A percentile compares a stretch with the other conserved stretches of the same genome.
Evolutionary conservation across 92 coral and sea anemone genomes (phyloP).

Genomic region (Zoanthus sansibaricus): DNA sequence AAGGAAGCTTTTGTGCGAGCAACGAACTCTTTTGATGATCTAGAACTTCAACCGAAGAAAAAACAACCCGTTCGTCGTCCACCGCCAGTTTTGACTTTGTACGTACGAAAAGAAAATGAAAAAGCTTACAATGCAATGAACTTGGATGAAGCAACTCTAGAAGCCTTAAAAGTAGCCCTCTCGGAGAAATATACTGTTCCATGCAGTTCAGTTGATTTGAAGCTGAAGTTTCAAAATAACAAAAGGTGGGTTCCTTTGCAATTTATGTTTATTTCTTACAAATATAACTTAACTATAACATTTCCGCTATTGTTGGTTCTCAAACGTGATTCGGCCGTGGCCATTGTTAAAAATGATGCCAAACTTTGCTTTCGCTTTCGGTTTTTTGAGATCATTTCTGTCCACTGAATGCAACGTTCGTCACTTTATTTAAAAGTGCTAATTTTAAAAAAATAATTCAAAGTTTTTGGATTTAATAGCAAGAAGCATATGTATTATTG

Average conservation of each 20-base stretch:
- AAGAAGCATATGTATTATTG: no score
- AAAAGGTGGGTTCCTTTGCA: slow-evolving; percentile 22
- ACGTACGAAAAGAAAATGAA: slow-evolving; percentile 85
- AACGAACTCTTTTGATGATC: slow-evolving; percentile 84
- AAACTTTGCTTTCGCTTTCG: neutral
- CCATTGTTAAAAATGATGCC: neutral
- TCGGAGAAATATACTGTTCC: slow-evolving; percentile 81
- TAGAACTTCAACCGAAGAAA: slow-evolving; percentile 76
- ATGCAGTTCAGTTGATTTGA: slow-evolving; percentile 59
- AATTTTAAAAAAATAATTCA: no score
- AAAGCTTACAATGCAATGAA: slow-evolving; percentile 91
- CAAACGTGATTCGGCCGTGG: neutral
- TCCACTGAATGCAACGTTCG: neutral
- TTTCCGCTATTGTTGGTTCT: neutral
- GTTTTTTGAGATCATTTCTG: neutral
- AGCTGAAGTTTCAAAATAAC: slow-evolving; percentile 11
- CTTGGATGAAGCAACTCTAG: slow-evolving; percentile 77
- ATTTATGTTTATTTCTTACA: neutral
- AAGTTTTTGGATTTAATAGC: no score
- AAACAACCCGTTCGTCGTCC: slow-evolving; percentile 88
- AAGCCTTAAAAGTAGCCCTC: slow-evolving; percentile 82
- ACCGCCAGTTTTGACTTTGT: slow-evolving; percentile 82
- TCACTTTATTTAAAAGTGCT: no score
- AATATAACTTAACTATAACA: neutral
- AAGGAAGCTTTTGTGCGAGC: slow-evolving; percentile 77